phyloP scores from a whole-genome alignment of 2,113 vertebrate species.

The Percina caprodes region DNA sequence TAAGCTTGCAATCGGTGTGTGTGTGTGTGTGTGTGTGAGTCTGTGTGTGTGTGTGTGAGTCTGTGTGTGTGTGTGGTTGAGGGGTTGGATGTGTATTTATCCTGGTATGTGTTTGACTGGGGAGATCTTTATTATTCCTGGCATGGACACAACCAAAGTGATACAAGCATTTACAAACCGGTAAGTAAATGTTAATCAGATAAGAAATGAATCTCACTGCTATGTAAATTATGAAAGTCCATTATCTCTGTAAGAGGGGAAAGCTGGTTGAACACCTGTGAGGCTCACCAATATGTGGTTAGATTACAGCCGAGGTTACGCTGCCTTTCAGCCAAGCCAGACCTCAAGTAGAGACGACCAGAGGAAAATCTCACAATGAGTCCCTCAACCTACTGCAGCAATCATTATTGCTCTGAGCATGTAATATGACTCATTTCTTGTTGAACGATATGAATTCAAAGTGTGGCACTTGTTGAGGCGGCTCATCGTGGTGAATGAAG shows the following conservation, averaged over 20 bases:
- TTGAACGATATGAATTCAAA: conserved; percentile 36
- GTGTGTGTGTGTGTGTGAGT: conserved; percentile 1
- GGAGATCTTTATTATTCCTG: conserved; percentile 23
- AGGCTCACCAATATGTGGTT: conserved; percentile 3
- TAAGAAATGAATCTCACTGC: conserved; percentile 52
- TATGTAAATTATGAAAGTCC: conserved; percentile 43
- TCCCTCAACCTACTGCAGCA: conserved; percentile 23
- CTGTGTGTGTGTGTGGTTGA: conserved; percentile 11
- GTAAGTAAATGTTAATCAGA: conserved; percentile 54
- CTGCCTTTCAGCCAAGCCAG: neutral
- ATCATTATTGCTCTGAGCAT: conserved; percentile 15
- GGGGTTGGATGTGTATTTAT: conserved; percentile 5
- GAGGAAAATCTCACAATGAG: conserved; percentile 23
- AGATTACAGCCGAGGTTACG: conserved; percentile 35
- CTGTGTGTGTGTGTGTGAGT: conserved; percentile 1
- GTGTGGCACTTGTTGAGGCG: conserved; percentile 13
- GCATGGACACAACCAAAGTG: conserved; percentile 12
- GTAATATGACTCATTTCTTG: conserved; percentile 26
- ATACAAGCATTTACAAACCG: conserved; percentile 44
- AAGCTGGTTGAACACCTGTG: conserved; percentile 31
- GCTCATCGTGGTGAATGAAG: neutral
- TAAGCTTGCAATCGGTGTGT: conserved; percentile 14
- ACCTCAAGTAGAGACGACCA: conserved; percentile 8
- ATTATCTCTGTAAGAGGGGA: conserved; percentile 48
- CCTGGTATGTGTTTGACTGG: conserved; percentile 3